phyloP scores from a whole-genome alignment of 2,888 invertebrate species.

The Oxyteleia sp. region DNA sequence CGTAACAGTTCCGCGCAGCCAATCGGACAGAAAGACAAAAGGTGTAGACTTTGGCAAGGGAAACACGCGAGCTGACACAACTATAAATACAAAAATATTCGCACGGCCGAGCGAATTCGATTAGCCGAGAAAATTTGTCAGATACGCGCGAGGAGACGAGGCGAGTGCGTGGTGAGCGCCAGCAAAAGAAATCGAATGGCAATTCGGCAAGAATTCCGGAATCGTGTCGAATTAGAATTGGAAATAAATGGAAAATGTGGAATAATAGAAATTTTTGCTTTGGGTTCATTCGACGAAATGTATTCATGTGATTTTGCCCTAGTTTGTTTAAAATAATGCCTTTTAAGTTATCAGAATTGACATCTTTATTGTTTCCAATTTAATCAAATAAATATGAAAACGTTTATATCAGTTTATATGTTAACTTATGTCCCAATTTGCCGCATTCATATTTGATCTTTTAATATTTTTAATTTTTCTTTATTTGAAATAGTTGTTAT shows the following conservation, averaged over 20 bases:
- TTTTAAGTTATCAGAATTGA: too few species aligned
- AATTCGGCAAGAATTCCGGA: neutral
- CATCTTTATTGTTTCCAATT: too few species aligned
- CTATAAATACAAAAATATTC: conserved; percentile 29
- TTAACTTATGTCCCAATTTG: too few species aligned
- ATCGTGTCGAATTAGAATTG: conserved; percentile 24
- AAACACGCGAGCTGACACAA: conserved; percentile 11
- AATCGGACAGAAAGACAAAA: conserved; percentile 47
- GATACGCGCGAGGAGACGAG: conserved; percentile 27
- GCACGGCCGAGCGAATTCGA: conserved; percentile 5
- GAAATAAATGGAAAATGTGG: neutral
- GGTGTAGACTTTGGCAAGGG: conserved; percentile 5
- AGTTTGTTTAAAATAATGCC: neutral
- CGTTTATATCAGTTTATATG: too few species aligned
- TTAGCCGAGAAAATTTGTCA: conserved; percentile 9
- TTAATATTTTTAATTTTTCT: too few species aligned
- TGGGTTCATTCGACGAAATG: neutral
- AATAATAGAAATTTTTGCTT: neutral
- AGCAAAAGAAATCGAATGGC: conserved; percentile 13
- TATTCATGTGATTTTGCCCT: neutral
- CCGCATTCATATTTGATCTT: too few species aligned
- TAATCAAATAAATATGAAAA: too few species aligned
- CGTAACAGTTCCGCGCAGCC: conserved; percentile 16
- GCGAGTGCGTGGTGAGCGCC: conserved; percentile 22
- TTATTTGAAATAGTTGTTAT: too few species aligned